Percentiles rank a stretch among this genome's conserved stretches.
Evolutionary conservation across 2,113 vertebrate genomes (phyloP).

Genomic region (Austrofundulus limnaeus): DNA sequence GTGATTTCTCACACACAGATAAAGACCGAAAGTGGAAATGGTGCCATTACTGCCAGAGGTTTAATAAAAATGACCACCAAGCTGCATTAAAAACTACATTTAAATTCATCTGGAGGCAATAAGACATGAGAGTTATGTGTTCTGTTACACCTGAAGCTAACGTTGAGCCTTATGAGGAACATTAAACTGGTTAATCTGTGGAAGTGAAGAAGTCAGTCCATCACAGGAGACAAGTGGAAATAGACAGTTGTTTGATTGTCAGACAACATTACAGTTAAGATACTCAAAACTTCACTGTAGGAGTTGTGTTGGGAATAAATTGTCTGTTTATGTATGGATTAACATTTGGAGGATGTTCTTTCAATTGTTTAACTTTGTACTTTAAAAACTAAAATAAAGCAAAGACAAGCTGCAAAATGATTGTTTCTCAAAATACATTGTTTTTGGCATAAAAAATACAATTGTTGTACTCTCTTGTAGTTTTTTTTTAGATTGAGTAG

Average conservation of each 20-base stretch:
- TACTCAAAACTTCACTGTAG: background rate
- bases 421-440: too few species aligned
- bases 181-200: conserved; percentile 30
- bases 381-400: too few species aligned
- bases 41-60: conserved; percentile 14
- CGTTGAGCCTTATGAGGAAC: conserved; percentile 9
- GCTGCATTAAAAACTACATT: conserved; percentile 11
- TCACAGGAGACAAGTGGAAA: conserved; percentile 15
- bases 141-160: conserved; percentile 17
- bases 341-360: background rate
- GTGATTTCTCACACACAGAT: conserved; percentile 23
- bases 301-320: conserved; percentile 1
- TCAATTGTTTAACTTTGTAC: too few species aligned
- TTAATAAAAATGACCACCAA: conserved; percentile 41
- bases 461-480: too few species aligned
- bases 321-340: background rate
- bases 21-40: conserved; percentile 37
- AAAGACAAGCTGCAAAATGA: too few species aligned
- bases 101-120: conserved; percentile 9
- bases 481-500: too few species aligned
- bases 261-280: background rate
- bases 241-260: conserved; percentile 20
- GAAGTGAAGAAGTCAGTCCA: conserved; percentile 32
- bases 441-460: too few species aligned
- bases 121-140: conserved; percentile 19